Evolutionary conservation across 2,888 invertebrate species (phyloP).

Genomic region (Thymelicus sylvestris): DNA sequence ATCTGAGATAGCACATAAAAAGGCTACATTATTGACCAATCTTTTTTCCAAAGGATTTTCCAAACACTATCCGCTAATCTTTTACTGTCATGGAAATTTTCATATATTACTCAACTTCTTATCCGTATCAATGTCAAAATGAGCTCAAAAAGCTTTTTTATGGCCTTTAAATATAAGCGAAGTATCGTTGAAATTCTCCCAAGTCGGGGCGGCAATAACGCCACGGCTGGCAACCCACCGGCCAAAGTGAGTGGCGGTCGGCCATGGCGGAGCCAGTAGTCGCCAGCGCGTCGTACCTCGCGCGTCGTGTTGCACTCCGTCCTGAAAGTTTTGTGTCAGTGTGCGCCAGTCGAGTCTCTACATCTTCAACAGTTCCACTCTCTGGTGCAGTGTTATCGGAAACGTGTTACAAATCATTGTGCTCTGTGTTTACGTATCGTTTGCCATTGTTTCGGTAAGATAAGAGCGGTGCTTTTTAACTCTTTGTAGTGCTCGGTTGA

Average conservation of each 20-base stretch:
- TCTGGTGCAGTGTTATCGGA: constrained; percentile 14
- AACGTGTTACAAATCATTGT: constrained; percentile 38
- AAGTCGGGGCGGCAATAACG: constrained; percentile 38
- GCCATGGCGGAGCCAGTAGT: constrained; percentile 58
- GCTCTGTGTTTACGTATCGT: constrained; percentile 62
- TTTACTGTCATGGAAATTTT: no score
- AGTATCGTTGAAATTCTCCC: neutral
- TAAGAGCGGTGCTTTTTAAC: constrained; percentile 28
- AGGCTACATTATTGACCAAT: no score
- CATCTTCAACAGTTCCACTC: neutral
- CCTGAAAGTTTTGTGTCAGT: constrained; percentile 54
- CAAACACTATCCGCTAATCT: no score
- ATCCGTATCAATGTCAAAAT: no score
- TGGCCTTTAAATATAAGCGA: neutral
- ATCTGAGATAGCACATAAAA: no score
- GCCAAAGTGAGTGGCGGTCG: constrained; percentile 73
- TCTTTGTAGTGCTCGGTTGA: neutral
- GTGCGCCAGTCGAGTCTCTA: constrained; percentile 27
- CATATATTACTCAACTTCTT: no score
- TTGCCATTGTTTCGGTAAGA: constrained; percentile 51
- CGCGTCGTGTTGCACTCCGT: constrained; percentile 26
- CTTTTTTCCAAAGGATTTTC: no score
- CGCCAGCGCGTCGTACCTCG: constrained; percentile 45
- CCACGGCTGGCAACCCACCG: constrained; percentile 56
- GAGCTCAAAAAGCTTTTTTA: no score